These are phyloP conservation scores for Alligator sinensis DNA, from an alignment of 2,113 vertebrate species.

Conservation along the genomic window DNA sequence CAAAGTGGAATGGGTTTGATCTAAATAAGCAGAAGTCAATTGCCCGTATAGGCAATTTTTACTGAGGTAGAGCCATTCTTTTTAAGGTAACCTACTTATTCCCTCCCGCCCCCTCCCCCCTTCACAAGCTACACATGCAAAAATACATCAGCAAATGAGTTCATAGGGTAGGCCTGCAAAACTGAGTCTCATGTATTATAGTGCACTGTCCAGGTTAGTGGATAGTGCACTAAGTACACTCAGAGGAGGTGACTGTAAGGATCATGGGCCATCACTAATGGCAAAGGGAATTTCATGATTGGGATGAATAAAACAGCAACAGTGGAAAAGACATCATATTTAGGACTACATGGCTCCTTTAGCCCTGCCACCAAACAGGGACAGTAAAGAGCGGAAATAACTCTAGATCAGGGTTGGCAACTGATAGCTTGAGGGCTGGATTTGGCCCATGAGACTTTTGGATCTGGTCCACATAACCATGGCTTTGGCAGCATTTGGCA, in stretches of 20 bases:
- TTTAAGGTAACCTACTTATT: background rate
- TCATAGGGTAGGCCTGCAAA: background rate
- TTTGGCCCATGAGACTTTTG: no score
- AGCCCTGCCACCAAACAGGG: background rate
- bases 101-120: background rate
- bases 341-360: background rate
- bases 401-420: background rate
- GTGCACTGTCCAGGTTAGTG: background rate
- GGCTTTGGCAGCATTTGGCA: no score
- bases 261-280: accelerated
- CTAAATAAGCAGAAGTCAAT: background rate
- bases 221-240: accelerated
- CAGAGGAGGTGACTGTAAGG: background rate
- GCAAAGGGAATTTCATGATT: background rate
- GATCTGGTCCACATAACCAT: no score
- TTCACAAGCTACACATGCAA: background rate
- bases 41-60: background rate
- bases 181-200: background rate
- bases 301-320: background rate
- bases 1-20: background rate
- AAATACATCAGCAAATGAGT: background rate
- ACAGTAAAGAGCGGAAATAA: background rate
- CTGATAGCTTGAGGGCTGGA: no score
- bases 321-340: background rate
- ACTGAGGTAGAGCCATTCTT: background rate